A percentile compares a stretch with the other conserved stretches of the same genome.
phyloP scores from a whole-genome alignment of 2,888 invertebrate genomes.

The Drosophila incognita region DNA sequence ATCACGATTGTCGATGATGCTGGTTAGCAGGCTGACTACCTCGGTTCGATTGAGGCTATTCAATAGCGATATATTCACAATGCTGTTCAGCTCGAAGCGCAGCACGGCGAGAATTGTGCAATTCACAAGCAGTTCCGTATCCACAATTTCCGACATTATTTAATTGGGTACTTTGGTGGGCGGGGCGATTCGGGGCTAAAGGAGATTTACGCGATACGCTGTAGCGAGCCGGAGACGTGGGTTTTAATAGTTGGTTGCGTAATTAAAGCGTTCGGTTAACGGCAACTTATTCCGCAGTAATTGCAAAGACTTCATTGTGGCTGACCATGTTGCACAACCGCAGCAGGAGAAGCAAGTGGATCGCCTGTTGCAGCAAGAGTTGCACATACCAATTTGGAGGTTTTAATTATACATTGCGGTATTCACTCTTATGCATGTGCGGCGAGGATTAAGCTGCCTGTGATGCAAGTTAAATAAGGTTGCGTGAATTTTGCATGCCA shows the following conservation, averaged over 20 bases:
- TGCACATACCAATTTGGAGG: constrained; percentile 36
- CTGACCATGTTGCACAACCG: constrained; percentile 6
- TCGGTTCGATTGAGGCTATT: constrained; percentile 82
- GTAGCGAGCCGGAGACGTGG: neutral
- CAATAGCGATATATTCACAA: constrained; percentile 80
- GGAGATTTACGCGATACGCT: neutral
- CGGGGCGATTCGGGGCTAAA: neutral
- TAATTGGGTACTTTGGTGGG: neutral
- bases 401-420: constrained; percentile 40
- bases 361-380: constrained; percentile 4
- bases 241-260: constrained; percentile 43
- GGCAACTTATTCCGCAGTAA: constrained; percentile 43
- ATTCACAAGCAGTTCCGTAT: constrained; percentile 83
- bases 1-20: constrained; percentile 82
- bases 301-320: constrained; percentile 42
- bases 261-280: constrained; percentile 39
- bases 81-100: constrained; percentile 80
- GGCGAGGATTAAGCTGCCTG: constrained; percentile 9
- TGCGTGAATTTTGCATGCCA: constrained; percentile 15
- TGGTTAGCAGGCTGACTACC: constrained; percentile 81
- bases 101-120: constrained; percentile 84
- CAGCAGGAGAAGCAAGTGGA: constrained; percentile 5
- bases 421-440: constrained; percentile 6
- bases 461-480: neutral
- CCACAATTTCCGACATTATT: constrained; percentile 83